These are phyloP conservation scores for Synergus gifuensis DNA, from an alignment of 2,888 invertebrate species.

Conservation along the genomic window DNA sequence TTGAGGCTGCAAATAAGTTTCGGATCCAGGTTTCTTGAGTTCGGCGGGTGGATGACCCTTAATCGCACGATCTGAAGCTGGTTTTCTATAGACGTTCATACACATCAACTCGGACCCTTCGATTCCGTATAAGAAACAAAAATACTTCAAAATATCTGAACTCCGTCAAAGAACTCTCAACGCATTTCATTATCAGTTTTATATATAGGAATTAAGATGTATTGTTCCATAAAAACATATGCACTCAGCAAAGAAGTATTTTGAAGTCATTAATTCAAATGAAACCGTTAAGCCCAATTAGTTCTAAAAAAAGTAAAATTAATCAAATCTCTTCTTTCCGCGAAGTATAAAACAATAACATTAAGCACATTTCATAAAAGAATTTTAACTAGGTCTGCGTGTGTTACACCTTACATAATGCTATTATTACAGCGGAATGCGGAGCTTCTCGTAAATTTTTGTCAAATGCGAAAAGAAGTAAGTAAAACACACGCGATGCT, in stretches of 20 bases:
- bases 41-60: slow-evolving; percentile 60
- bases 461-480: slow-evolving; percentile 26
- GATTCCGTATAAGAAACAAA: background rate
- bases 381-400: slow-evolving; percentile 3
- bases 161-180: background rate
- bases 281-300: background rate
- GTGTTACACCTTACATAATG: background rate
- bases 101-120: background rate
- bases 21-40: slow-evolving; percentile 46
- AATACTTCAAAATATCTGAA: background rate
- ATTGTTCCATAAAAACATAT: background rate
- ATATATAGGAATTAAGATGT: background rate
- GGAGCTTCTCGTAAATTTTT: slow-evolving; percentile 38
- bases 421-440: slow-evolving; percentile 13
- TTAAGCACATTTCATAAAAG: background rate
- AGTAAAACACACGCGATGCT: slow-evolving; percentile 37
- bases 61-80: slow-evolving; percentile 54
- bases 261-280: background rate
- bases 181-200: background rate
- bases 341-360: background rate
- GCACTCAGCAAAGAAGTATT: background rate
- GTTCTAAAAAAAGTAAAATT: background rate
- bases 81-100: background rate
- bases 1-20: slow-evolving; percentile 43
- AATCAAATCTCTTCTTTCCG: background rate